Base-by-base conservation (phyloP, 2,888 invertebrate genomes). In the Harmothoe impar region DNA sequence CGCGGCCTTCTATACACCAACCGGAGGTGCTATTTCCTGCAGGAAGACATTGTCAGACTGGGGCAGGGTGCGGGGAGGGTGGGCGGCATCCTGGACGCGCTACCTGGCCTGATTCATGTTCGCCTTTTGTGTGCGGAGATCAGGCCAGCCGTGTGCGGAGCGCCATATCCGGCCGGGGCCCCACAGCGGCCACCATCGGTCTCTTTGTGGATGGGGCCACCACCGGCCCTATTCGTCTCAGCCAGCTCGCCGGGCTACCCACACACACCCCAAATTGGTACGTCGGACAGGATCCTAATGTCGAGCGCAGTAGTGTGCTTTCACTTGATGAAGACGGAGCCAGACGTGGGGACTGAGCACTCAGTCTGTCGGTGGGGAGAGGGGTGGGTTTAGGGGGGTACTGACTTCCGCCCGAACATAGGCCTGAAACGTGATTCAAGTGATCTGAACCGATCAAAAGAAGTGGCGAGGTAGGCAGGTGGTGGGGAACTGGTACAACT, bases 11-110 rank as follows among this genome's bases (percentile, higher is more conserved):
- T 43, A 43, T 81, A 81, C 81, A 35, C 43, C 23, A 10, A 33
- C 81, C 20, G 81, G 81, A 43, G 81, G 81, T n/a, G 81, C 81
- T 43, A 81, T 81, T 81, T 81, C 81, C 81, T 81, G 15, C 81
- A 43, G 81, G 81, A 33, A 43, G 81, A 43, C 81, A 81, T 81
- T 81, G 81, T 81, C 81, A 31, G 3, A 43, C 43, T 3, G 77
- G 29, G 29, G 29, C 29, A 31, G 25, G 77, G 29, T 31, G 77
- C 17, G 17, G 68, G 77, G 77, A 29, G 25, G 43, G 43, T 43
- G 43, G 43, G 5, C 43, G 3, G 10, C 43, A 43, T 43, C 20
- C 17, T 77, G 77, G 43, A 81, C 81, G 81, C 5, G 43, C 81
- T 33, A 33, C 81, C 81, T 33, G 81, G 35, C 12, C 43, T 33